phyloP scores from a whole-genome alignment of 1,140 invertebrate genomes.

The Zaprionus africanus region DNA sequence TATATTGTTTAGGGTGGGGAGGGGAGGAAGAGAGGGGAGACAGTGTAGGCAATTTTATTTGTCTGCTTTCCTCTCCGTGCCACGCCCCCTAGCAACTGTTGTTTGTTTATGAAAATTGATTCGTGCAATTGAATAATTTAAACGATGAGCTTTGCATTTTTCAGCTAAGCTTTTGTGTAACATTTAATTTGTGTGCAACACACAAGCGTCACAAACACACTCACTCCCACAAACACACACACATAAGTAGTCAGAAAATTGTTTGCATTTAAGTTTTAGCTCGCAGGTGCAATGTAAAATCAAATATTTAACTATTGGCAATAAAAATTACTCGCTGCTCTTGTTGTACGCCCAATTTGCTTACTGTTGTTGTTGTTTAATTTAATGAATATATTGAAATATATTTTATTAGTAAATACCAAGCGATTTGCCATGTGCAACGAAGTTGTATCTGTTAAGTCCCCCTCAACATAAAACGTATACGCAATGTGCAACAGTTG shows the following conservation, averaged over 20 bases:
- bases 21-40: not conserved
- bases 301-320: constrained; percentile 71
- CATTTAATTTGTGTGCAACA: constrained; percentile 44
- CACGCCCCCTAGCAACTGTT: constrained; percentile 19
- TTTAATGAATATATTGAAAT: constrained; percentile 44
- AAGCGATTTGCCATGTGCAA: not conserved
- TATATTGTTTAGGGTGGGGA: not conserved
- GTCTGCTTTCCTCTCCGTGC: constrained; percentile 17
- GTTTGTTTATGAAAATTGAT: constrained; percentile 76
- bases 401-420: constrained; percentile 26
- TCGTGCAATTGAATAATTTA: constrained; percentile 76
- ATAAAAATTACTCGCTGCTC: constrained; percentile 48
- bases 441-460: not conserved
- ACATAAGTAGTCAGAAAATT: constrained; percentile 19
- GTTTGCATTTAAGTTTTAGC: constrained; percentile 61
- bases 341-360: constrained; percentile 20
- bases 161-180: constrained; percentile 48
- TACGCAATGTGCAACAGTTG: constrained; percentile 7
- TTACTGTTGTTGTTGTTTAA: constrained; percentile 16
- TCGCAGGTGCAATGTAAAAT: constrained; percentile 67
- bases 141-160: constrained; percentile 44
- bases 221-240: constrained; percentile 19
- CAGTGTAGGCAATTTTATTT: not conserved
- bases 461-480: not conserved
- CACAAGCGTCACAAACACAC: constrained; percentile 8